Percentiles rank a stretch among this genome's conserved stretches.
These are phyloP conservation scores for Hippolais icterina DNA, from an alignment of 2,113 vertebrate genomes.

Conservation along the genomic window DNA sequence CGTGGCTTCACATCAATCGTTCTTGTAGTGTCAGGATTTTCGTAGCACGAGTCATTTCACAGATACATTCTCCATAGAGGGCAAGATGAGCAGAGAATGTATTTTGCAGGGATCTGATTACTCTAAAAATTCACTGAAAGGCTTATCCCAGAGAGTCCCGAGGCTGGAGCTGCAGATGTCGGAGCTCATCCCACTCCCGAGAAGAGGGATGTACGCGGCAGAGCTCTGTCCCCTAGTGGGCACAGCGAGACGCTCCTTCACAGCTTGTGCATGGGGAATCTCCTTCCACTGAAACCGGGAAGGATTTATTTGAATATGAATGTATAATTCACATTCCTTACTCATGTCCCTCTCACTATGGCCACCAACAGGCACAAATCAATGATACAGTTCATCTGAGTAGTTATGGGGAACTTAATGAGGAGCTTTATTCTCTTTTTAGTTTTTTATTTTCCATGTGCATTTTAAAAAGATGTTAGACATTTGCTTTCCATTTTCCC, in stretches of 20 bases:
- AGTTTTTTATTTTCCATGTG: background rate
- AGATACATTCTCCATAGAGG: background rate
- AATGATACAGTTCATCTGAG: background rate
- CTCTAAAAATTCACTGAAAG: background rate
- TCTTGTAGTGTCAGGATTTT: background rate
- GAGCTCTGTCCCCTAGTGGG: slow-evolving; percentile 45
- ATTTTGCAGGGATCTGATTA: background rate
- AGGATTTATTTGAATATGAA: background rate
- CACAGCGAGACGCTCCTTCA: background rate
- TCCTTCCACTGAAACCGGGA: background rate
- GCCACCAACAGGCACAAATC: background rate
- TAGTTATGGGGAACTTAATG: background rate
- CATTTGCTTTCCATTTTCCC: background rate
- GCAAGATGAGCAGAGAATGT: background rate
- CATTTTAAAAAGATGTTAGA: background rate
- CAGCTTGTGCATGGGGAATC: background rate
- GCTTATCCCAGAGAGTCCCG: background rate
- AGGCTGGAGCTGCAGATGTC: background rate
- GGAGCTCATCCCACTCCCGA: background rate
- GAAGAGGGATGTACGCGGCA: background rate
- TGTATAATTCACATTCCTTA: background rate
- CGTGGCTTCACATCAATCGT: fast-evolving
- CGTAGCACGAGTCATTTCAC: background rate
- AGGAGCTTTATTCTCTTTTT: background rate
- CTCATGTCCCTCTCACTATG: background rate